Evolutionary conservation across 1,140 invertebrate species (phyloP).

Genomic region (Frieseomelitta varia): DNA sequence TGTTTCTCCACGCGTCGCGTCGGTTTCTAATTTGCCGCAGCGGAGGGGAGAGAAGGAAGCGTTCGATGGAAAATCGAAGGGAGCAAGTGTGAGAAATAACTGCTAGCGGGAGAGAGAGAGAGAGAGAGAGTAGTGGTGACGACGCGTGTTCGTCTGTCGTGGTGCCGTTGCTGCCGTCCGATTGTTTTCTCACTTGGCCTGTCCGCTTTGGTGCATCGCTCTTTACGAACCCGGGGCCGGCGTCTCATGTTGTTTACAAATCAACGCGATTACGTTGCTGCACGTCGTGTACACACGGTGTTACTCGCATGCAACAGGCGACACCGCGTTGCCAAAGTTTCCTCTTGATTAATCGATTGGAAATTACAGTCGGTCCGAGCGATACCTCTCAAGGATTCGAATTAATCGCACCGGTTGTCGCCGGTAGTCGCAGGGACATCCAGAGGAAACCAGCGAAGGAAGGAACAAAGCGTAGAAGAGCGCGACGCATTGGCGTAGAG

Average conservation of each 20-base stretch:
- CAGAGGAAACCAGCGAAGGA: not conserved
- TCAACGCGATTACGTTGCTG: conserved; percentile 50
- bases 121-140: not conserved
- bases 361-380: conserved; percentile 62
- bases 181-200: conserved; percentile 12
- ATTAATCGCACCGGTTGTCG: conserved; percentile 22
- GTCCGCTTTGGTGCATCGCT: conserved; percentile 13
- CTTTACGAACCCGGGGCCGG: not conserved
- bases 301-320: conserved; percentile 76
- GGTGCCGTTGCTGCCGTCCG: not conserved
- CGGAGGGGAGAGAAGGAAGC: too few relatives aligned
- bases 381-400: conserved; percentile 37
- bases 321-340: conserved; percentile 76
- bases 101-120: not conserved
- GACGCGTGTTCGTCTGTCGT: not conserved
- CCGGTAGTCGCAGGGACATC: not conserved
- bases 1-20: not conserved
- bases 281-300: conserved; percentile 43
- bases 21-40: not conserved
- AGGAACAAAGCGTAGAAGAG: not conserved
- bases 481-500: conserved; percentile 12
- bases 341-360: conserved; percentile 77
- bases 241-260: conserved; percentile 27
- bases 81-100: not conserved
- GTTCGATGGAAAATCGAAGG: conserved; percentile 24